Evolutionary conservation across 2,888 invertebrate genomes (phyloP).

Genomic region (Pandemis heparana): DNA sequence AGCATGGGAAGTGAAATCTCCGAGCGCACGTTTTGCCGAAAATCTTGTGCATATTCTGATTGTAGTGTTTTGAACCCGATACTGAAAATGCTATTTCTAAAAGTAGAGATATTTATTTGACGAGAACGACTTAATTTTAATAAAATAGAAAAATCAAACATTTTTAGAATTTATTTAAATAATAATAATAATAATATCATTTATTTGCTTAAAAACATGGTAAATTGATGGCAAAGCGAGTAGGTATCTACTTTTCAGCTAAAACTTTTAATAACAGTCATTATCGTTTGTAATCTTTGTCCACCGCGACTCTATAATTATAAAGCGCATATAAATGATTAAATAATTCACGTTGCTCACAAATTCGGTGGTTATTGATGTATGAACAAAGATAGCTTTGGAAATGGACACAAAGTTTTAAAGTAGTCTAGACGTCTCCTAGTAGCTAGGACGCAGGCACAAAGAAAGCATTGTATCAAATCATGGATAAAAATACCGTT

Average conservation of each 20-base stretch:
- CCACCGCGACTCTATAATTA: too few species aligned
- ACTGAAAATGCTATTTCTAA: neutral
- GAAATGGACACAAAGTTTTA: neutral
- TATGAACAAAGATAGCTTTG: neutral
- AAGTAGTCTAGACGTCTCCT: constrained; percentile 11
- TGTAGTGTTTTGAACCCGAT: neutral
- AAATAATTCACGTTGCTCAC: neutral
- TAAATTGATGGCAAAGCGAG: too few species aligned
- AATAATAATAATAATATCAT: too few species aligned
- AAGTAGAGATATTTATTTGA: neutral
- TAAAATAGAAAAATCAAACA: too few species aligned
- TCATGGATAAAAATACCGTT: neutral
- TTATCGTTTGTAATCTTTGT: too few species aligned
- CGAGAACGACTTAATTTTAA: too few species aligned
- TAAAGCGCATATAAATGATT: neutral
- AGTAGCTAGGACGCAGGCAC: constrained; percentile 4
- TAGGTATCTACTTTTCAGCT: too few species aligned
- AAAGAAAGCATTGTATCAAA: neutral
- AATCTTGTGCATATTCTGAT: neutral
- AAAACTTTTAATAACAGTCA: too few species aligned
- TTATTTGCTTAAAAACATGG: too few species aligned
- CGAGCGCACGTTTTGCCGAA: neutral
- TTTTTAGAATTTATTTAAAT: too few species aligned
- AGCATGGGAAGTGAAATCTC: neutral
- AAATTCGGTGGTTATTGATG: neutral